Conservation (phyloP, 2,797 vertebrate genomes). For the Molossus alvarezi region DNA sequence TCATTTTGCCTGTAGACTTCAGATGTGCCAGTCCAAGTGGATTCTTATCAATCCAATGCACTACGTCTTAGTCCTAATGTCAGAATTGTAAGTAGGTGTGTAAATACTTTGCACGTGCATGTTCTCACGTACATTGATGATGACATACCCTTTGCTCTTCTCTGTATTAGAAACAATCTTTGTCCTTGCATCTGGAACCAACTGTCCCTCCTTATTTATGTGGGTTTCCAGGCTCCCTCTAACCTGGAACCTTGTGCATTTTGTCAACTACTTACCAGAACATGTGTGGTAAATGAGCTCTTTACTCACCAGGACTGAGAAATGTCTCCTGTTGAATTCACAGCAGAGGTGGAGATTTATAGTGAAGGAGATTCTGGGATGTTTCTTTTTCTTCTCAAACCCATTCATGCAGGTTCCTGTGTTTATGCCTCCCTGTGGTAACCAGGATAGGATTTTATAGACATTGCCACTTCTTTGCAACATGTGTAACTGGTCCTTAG, state of each 20-base stretch:
- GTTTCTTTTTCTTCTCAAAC: background rate
- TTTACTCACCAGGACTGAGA: background rate
- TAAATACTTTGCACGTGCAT: too few species aligned
- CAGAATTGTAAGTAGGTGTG: too few species aligned
- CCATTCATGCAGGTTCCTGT: too few species aligned
- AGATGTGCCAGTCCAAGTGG: background rate
- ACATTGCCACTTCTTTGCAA: fast-evolving
- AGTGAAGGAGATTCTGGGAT: background rate
- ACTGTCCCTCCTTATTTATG: background rate
- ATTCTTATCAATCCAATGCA: too few species aligned
- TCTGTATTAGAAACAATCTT: background rate
- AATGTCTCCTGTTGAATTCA: background rate
- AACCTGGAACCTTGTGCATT: background rate
- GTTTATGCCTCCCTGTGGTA: background rate
- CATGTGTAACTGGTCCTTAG: background rate
- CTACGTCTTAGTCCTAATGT: too few species aligned
- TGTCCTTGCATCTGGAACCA: background rate
- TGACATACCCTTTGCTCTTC: too few species aligned
- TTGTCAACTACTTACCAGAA: background rate
- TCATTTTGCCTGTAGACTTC: too few species aligned
- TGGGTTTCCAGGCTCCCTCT: background rate
- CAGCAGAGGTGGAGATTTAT: background rate
- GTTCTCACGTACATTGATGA: too few species aligned
- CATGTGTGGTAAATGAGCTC: fast-evolving
- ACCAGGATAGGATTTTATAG: background rate